Conservation (phyloP, 2,888 invertebrate species). For the Noctua janthe region DNA sequence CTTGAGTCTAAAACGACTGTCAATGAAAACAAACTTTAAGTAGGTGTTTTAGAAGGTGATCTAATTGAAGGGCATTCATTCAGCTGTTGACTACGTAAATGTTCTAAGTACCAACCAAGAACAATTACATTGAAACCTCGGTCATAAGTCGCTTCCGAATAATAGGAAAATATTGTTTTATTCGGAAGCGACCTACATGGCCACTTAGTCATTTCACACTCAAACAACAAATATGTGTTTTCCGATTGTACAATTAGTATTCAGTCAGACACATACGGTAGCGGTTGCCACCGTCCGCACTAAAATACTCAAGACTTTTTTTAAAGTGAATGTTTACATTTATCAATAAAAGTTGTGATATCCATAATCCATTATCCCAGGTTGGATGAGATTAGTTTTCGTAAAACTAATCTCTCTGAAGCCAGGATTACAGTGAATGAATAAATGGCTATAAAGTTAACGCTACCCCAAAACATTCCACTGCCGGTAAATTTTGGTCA, state of each 20-base stretch:
- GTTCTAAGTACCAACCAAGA: constrained; percentile 23
- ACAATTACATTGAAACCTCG: constrained; percentile 47
- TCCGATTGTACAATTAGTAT: constrained; percentile 40
- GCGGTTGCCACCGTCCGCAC: constrained; percentile 17
- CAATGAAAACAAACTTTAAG: constrained; percentile 21
- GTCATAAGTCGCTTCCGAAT: constrained; percentile 48
- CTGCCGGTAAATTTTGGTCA: constrained; percentile 1
- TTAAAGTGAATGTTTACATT: not conserved
- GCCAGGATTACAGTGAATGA: constrained; percentile 3
- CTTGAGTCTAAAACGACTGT: constrained; percentile 4
- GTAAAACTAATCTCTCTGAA: not conserved
- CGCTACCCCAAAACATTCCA: not conserved
- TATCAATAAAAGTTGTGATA: not conserved
- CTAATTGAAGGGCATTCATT: constrained; percentile 42
- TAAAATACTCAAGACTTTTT: constrained; percentile 6
- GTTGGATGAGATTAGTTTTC: not conserved
- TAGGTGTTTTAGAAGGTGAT: constrained; percentile 41
- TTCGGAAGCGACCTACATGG: constrained; percentile 53
- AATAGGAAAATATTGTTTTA: constrained; percentile 48
- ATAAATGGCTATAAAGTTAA: constrained; percentile 31
- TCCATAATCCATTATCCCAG: not conserved
- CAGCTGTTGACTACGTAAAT: constrained; percentile 26
- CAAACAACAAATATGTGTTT: constrained; percentile 34
- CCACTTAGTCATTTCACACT: constrained; percentile 56
- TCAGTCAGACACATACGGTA: constrained; percentile 24